Percentiles rank a stretch among this genome's conserved stretches.
These are phyloP conservation scores for Drosophila paranaensis DNA, from an alignment of 2,888 invertebrate genomes.

Conservation along the genomic window DNA sequence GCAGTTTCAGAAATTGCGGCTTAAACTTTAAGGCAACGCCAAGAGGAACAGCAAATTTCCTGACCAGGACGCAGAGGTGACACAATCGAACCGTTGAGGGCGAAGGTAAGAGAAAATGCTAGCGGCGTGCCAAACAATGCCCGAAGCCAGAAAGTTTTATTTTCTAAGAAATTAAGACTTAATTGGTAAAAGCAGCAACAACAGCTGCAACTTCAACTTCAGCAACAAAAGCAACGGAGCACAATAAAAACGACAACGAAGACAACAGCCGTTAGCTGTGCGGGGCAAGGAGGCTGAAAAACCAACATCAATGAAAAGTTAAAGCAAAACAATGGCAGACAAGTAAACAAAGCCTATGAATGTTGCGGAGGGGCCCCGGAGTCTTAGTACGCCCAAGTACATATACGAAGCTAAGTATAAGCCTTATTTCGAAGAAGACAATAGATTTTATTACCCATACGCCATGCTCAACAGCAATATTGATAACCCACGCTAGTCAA, in stretches of 20 bases:
- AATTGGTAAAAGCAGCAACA: slow-evolving; percentile 77
- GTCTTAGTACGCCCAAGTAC: neutral
- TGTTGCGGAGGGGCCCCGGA: slow-evolving; percentile 47
- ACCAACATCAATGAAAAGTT: slow-evolving; percentile 80
- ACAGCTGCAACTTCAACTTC: slow-evolving; percentile 29
- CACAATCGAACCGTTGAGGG: slow-evolving; percentile 46
- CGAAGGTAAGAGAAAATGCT: slow-evolving; percentile 35
- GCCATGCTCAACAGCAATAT: slow-evolving; percentile 61
- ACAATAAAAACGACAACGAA: slow-evolving; percentile 52
- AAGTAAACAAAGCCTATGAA: slow-evolving; percentile 78
- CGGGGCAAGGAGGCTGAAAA: slow-evolving; percentile 38
- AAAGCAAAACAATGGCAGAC: slow-evolving; percentile 73
- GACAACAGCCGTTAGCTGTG: slow-evolving; percentile 37
- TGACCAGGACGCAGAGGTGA: slow-evolving; percentile 54
- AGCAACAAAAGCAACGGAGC: slow-evolving; percentile 23
- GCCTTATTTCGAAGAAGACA: slow-evolving; percentile 9
- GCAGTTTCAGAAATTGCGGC: slow-evolving; percentile 69
- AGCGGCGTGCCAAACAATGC: slow-evolving; percentile 69
- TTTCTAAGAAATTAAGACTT: slow-evolving; percentile 80
- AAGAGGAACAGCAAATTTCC: slow-evolving; percentile 34
- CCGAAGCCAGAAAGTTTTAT: slow-evolving; percentile 75
- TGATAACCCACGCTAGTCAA: slow-evolving; percentile 32
- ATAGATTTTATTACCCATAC: slow-evolving; percentile 65
- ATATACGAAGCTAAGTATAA: slow-evolving; percentile 13
- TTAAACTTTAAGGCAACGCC: slow-evolving; percentile 61